phyloP scores from a whole-genome alignment of 2,888 invertebrate genomes.

The Cyrtodaria siliqua region DNA sequence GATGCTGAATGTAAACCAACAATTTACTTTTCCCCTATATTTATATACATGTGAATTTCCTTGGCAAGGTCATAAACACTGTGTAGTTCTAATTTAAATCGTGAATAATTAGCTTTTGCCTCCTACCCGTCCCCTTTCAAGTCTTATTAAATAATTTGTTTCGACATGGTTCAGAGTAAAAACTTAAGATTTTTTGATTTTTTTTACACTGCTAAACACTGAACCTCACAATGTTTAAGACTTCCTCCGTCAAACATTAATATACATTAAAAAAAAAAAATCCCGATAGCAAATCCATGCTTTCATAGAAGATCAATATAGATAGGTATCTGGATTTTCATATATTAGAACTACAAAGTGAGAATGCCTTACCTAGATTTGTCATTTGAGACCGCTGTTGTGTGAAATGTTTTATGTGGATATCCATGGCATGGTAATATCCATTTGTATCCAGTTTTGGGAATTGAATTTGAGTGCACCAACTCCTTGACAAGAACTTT shows the following conservation, averaged over 20 bases:
- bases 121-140: too few relatives aligned
- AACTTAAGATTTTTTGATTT: too few relatives aligned
- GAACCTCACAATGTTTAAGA: constrained; percentile 29
- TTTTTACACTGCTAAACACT: background rate
- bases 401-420: background rate
- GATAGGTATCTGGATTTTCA: background rate
- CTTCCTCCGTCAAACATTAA: too few relatives aligned
- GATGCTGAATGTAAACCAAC: too few relatives aligned
- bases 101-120: too few relatives aligned
- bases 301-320: background rate
- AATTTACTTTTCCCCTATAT: too few relatives aligned
- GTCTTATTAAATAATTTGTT: too few relatives aligned
- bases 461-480: background rate
- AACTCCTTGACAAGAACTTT: background rate
- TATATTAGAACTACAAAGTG: constrained; percentile 17
- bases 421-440: background rate
- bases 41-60: too few relatives aligned
- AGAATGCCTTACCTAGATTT: constrained; percentile 24
- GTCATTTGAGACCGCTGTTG: background rate
- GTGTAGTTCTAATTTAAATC: constrained; percentile 44
- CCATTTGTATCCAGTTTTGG: background rate
- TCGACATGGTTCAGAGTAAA: too few relatives aligned
- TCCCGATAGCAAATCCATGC: too few relatives aligned
- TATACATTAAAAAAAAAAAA: too few relatives aligned
- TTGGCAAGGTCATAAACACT: constrained; percentile 47